These are phyloP conservation scores for Colinus virginianus DNA, from an alignment of 2,113 vertebrate genomes.

Conservation along the genomic window DNA sequence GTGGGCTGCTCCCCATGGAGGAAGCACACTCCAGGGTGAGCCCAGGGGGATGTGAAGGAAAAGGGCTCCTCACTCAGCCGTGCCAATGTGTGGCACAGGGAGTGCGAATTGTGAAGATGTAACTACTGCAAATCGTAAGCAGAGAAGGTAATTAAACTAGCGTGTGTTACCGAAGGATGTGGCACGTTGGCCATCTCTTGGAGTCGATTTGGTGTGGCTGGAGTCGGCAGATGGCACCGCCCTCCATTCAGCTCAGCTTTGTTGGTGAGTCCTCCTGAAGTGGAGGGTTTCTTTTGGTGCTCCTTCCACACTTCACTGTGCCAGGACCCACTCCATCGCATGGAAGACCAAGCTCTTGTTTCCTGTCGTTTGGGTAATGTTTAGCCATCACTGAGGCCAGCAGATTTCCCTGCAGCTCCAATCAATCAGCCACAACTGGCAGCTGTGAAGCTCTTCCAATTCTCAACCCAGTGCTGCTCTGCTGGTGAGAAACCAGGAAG, in stretches of 20 bases:
- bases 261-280: neutral
- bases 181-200: neutral
- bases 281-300: neutral
- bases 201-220: neutral
- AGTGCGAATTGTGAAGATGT: neutral
- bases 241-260: fast-evolving
- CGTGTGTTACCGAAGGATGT: neutral
- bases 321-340: neutral
- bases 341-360: neutral
- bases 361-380: neutral
- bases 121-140: neutral
- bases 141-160: neutral
- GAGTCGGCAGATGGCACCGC: neutral
- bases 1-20: neutral
- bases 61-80: neutral
- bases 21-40: neutral
- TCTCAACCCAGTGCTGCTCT: neutral
- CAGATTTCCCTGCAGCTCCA: neutral
- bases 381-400: neutral
- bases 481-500: neutral
- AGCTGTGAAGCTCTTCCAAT: neutral
- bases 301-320: neutral
- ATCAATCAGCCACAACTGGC: neutral
- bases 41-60: neutral
- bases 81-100: neutral